Evolutionary conservation across 2,888 invertebrate genomes (phyloP).

Genomic region (Oxycera nigricornis): DNA sequence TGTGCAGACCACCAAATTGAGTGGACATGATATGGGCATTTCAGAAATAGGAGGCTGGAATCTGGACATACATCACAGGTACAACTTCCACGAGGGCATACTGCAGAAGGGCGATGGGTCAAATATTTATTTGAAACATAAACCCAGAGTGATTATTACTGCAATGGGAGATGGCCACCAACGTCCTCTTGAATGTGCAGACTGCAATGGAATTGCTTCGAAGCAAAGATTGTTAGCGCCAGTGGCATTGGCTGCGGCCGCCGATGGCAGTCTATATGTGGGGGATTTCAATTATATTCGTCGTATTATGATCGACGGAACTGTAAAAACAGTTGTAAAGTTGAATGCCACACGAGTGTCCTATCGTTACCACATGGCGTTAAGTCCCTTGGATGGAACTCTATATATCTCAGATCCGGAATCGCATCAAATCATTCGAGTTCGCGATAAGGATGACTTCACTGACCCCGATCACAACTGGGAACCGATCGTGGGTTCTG

Average conservation of each 20-base stretch:
- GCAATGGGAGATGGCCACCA: constrained; percentile 92
- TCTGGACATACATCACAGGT: constrained; percentile 95
- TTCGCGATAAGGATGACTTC: constrained; percentile 82
- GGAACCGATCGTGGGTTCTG: constrained; percentile 94
- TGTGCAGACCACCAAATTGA: constrained; percentile 91
- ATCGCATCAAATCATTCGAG: constrained; percentile 90
- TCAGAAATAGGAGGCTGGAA: constrained; percentile 98
- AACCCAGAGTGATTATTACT: constrained; percentile 88
- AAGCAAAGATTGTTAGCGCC: constrained; percentile 88
- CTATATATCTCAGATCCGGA: constrained; percentile 96
- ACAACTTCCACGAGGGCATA: constrained; percentile 98
- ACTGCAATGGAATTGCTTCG: constrained; percentile 80
- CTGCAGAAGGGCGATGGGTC: constrained; percentile 97
- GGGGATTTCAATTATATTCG: constrained; percentile 95
- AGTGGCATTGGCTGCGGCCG: constrained; percentile 87
- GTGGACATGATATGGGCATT: constrained; percentile 96
- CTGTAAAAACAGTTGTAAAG: constrained; percentile 62
- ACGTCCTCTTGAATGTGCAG: constrained; percentile 82
- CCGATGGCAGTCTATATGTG: constrained; percentile 93
- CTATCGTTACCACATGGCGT: constrained; percentile 95
- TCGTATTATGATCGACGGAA: constrained; percentile 84
- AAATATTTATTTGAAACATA: constrained; percentile 91
- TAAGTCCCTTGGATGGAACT: constrained; percentile 92
- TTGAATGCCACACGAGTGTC: constrained; percentile 89
- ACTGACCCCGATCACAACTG: constrained; percentile 89